phyloP scores from a whole-genome alignment of 1,140 invertebrate species.

The Megalopta genalis region DNA sequence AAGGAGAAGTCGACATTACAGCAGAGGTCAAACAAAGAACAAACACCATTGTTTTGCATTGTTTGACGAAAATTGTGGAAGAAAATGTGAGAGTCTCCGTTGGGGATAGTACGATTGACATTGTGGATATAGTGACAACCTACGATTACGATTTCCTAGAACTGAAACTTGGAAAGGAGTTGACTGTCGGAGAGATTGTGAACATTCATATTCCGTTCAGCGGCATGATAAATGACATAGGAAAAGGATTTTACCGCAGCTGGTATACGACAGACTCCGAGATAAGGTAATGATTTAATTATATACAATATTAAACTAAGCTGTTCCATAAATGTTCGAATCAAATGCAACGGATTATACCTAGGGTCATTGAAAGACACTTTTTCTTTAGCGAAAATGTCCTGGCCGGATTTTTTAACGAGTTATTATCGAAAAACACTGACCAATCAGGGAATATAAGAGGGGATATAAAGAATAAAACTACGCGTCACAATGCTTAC shows the following conservation, averaged over 20 bases:
- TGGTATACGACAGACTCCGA: conserved; percentile 82
- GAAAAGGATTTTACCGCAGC: conserved; percentile 91
- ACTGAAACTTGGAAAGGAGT: conserved; percentile 69
- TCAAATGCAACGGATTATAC: too few species aligned
- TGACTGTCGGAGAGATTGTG: conserved; percentile 71
- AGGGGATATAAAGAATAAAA: too few species aligned
- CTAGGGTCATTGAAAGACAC: too few species aligned
- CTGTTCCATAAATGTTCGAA: too few species aligned
- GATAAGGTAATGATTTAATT: conserved; percentile 66
- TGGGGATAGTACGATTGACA: not conserved
- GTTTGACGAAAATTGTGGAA: conserved; percentile 68
- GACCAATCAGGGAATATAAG: too few species aligned
- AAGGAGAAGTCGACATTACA: conserved; percentile 76
- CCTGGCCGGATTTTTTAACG: too few species aligned
- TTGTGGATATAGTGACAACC: accelerated
- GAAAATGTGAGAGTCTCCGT: conserved; percentile 45
- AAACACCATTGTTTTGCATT: conserved; percentile 81
- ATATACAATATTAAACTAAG: too few species aligned
- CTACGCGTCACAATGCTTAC: too few species aligned
- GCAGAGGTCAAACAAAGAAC: conserved; percentile 76
- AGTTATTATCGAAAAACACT: too few species aligned
- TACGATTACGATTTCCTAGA: conserved; percentile 48
- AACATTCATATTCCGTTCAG: conserved; percentile 78
- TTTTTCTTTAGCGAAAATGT: too few species aligned
- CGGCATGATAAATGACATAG: conserved; percentile 81